Evolutionary conservation across 2,888 invertebrate species (phyloP).

Genomic region (Auanema freiburgensis): DNA sequence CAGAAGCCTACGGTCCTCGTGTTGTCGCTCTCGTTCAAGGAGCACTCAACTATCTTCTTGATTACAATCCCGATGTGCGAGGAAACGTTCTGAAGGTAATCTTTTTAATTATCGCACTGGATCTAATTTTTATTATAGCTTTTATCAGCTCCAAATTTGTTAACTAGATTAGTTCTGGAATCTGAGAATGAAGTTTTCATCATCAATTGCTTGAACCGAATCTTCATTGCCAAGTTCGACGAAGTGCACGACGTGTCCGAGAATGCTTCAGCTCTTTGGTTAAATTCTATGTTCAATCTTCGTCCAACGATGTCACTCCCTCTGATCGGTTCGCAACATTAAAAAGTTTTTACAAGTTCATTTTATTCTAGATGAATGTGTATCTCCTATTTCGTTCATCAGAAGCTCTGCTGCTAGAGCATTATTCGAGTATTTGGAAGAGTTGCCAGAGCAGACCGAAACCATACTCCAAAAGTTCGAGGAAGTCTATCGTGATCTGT

Average conservation of each 20-base stretch:
- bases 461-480: slow-evolving; percentile 31
- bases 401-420: slow-evolving; percentile 82
- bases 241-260: slow-evolving; percentile 29
- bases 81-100: slow-evolving; percentile 21
- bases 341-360: neutral
- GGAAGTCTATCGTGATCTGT: slow-evolving; percentile 36
- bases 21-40: slow-evolving; percentile 37
- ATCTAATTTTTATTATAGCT: slow-evolving; percentile 17
- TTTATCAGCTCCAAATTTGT: slow-evolving; percentile 37
- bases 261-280: slow-evolving; percentile 28
- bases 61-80: slow-evolving; percentile 34
- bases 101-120: neutral
- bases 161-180: slow-evolving; percentile 37
- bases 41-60: slow-evolving; percentile 29
- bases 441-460: slow-evolving; percentile 35
- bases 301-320: slow-evolving; percentile 24
- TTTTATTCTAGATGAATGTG: slow-evolving; percentile 40
- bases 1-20: slow-evolving; percentile 34
- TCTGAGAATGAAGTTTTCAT: slow-evolving; percentile 26
- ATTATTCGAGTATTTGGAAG: slow-evolving; percentile 70
- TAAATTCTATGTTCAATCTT: slow-evolving; percentile 25
- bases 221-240: slow-evolving; percentile 33
- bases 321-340: slow-evolving; percentile 27
- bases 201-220: slow-evolving; percentile 30
- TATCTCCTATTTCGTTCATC: slow-evolving; percentile 66